Percentiles rank a stretch among this genome's conserved stretches.
phyloP scores from a whole-genome alignment of 2,113 vertebrate species.

The Takifugu bimaculatus region DNA sequence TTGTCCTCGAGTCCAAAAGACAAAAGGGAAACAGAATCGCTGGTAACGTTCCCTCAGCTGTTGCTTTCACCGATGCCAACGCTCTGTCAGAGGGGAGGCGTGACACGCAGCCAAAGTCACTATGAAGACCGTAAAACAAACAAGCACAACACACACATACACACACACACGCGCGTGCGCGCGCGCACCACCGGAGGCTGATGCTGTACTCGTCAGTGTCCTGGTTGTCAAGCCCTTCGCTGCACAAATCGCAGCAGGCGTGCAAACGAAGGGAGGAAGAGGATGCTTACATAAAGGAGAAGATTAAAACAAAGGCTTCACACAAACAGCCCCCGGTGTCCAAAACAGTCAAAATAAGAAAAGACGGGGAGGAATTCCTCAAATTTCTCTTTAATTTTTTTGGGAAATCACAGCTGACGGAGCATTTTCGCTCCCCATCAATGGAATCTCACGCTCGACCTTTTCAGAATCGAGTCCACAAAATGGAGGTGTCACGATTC shows the following conservation, averaged over 20 bases:
- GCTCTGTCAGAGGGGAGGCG: conserved; percentile 46
- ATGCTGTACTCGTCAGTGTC: conserved; percentile 61
- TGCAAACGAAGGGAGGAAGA: conserved; percentile 32
- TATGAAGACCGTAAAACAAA: conserved; percentile 5
- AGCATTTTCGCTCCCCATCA: conserved; percentile 9
- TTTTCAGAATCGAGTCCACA: conserved; percentile 3
- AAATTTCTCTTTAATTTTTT: not conserved
- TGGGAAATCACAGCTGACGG: too few species aligned
- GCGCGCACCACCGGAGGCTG: conserved; percentile 44
- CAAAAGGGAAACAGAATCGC: not conserved
- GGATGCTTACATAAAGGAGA: conserved; percentile 41
- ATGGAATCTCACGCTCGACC: not conserved
- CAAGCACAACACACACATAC: conserved; percentile 16
- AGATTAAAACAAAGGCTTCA: conserved; percentile 36
- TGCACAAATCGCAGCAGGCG: conserved; percentile 58
- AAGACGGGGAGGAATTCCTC: not conserved
- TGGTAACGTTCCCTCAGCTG: conserved; percentile 43
- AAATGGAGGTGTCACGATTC: conserved; percentile 23
- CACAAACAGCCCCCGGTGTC: conserved; percentile 20
- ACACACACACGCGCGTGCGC: conserved; percentile 14
- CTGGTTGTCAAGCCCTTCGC: conserved; percentile 33
- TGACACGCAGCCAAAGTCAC: conserved; percentile 37
- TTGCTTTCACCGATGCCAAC: conserved; percentile 50
- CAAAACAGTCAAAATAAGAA: too few species aligned
- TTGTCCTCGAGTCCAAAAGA: conserved; percentile 10